Base-by-base conservation (phyloP, 2,888 invertebrate species). In the Cremastinae sp. region DNA sequence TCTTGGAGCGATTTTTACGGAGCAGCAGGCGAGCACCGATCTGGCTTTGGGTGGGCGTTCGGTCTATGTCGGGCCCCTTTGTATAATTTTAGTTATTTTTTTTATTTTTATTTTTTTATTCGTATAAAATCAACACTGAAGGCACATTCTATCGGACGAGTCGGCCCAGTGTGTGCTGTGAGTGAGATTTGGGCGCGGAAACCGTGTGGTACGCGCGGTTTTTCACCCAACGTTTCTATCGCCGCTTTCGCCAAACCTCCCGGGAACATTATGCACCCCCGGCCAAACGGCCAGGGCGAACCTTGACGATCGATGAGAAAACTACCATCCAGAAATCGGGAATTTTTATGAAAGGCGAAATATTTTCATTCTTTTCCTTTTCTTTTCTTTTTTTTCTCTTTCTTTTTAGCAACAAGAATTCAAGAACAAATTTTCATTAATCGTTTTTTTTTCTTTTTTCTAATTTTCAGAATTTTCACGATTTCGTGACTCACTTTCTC, bases 71-170 rank as follows among this genome's bases (percentile, higher is more conserved):
- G 96, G 96, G 96, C 95, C 96, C 94, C 91, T 92, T 93, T 93
- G 93, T 93, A 93, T 93, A 93, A 93, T 92, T 93, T 94, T 93
- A 92, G 92, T 91, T 91, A n/a, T 91, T 93, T 92, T 93, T 92
- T 92, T 92, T 92, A 92, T 92, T 91, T 92, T 93, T 92, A 91
- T 87, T 71, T 87, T 90, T 91, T 93, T 92, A 93, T 93, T 94
- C 93, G 94, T 94, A 95, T 94, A 95, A 96, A 95, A 94, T 93
- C 94, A 95, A 95, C 93, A 94, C 91, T 95, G 96, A 96, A 96
- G 96, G 96, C 96, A 96, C 96, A 96, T 96, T 94, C 94, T 94
- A 94, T 94, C 95, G 96, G 96, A 96, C 96, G 95, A 95, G 93
- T 93, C 94, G 96, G 96, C 95, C 96, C 95, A 95, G 94, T 94